Evolutionary conservation across 2,797 vertebrate genomes (phyloP).

Genomic region (Adelosebastes latens): DNA sequence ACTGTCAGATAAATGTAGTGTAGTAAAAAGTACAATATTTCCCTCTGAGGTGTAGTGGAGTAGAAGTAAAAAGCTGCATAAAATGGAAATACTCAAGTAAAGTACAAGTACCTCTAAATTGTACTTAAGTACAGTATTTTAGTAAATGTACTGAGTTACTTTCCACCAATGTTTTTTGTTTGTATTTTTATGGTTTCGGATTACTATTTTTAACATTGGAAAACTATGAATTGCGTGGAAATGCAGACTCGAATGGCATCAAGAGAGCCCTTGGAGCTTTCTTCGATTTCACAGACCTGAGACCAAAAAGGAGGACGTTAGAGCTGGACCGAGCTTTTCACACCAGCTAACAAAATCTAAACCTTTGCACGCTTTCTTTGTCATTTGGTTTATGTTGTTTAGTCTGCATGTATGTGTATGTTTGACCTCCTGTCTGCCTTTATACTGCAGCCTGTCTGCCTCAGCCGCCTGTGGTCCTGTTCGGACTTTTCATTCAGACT

Average conservation of each 20-base stretch:
- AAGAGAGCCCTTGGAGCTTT: no score
- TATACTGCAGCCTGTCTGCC: no score
- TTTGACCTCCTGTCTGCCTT: neutral
- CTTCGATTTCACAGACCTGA: neutral
- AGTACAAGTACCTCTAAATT: no score
- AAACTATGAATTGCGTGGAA: neutral
- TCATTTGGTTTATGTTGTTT: neutral
- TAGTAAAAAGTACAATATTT: no score
- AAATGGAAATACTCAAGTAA: no score
- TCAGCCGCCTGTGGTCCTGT: neutral
- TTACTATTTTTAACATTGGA: neutral
- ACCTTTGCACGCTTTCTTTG: neutral
- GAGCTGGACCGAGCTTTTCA: neutral
- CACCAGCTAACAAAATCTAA: neutral
- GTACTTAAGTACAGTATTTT: no score
- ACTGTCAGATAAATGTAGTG: no score
- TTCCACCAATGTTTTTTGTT: no score
- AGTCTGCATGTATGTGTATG: neutral
- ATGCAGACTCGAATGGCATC: no score
- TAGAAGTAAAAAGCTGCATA: no score
- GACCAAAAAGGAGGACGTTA: neutral
- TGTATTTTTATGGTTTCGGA: neutral
- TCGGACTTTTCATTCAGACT: neutral
- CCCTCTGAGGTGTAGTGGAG: no score
- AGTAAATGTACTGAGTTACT: no score